Percentiles rank a stretch among this genome's conserved stretches.
These are phyloP conservation scores for Portevinia maculata DNA, from an alignment of 2,888 invertebrate genomes.

Conservation along the genomic window DNA sequence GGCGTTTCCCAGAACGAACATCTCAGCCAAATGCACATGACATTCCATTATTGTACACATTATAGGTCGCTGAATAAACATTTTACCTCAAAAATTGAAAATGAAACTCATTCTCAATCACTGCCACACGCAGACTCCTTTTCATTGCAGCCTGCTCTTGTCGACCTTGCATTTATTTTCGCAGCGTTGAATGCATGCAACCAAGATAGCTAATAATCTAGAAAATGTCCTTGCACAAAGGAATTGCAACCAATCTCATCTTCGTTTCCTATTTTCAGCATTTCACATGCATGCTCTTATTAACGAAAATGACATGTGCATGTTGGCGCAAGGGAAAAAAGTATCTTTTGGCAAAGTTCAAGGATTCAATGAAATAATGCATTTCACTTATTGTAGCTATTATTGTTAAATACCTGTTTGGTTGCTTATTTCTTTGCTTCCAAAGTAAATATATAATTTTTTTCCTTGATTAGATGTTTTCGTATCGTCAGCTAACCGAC, in stretches of 20 bases:
- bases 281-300: conserved; percentile 61
- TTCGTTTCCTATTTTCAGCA: conserved; percentile 40
- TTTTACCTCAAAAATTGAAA: conserved; percentile 55
- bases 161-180: conserved; percentile 45
- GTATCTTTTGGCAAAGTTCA: conserved; percentile 61
- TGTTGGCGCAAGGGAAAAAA: conserved; percentile 21
- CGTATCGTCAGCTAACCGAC: too few relatives aligned
- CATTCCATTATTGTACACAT: conserved; percentile 48
- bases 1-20: not conserved
- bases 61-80: conserved; percentile 23
- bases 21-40: conserved; percentile 49
- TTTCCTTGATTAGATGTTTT: conserved; percentile 2
- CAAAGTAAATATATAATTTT: not conserved
- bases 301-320: conserved; percentile 61
- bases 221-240: conserved; percentile 63
- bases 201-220: conserved; percentile 50
- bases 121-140: conserved; percentile 54
- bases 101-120: conserved; percentile 60
- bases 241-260: conserved; percentile 45
- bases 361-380: conserved; percentile 25
- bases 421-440: not conserved
- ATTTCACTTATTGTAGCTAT: not conserved
- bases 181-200: conserved; percentile 35
- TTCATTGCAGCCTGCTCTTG: not conserved
- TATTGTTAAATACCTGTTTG: not conserved